Base-by-base conservation (phyloP, 2,797 vertebrate genomes). In the Phoeniculus purpureus region DNA sequence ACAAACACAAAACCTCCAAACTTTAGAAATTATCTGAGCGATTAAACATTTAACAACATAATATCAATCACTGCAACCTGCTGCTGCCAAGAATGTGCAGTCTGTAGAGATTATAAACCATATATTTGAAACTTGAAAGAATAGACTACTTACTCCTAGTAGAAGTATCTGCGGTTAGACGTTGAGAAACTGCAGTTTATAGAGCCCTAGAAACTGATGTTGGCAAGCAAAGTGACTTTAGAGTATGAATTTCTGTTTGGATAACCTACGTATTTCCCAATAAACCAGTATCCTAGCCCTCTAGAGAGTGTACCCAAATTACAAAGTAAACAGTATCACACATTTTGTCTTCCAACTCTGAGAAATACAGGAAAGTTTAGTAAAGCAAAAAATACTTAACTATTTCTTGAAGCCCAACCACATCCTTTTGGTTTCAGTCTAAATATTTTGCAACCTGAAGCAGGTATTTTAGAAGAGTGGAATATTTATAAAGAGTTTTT, bases 401-500 rank as follows among this genome's bases (percentile, higher is more conserved):
- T 29, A 23, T 61, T 70, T 81, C 14, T 65, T 51, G n/a, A 66
- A 78, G 27, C 9, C 22, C 22, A 88, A 3, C 4, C 52, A 19
- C 17, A 59, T 26, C 19, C 17, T 80, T 88, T 71, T 54, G 1
- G 15, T 80, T 64, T 43, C 81, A 86, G 68, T 7, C 4, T 59
- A 51, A 92, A 66, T 2, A 61, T 64, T 78, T 34, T 80, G 21
- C 45, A 93, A 21, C 31, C 66, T 93, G 54, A 12, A 76, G 19
- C 9, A 55, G 29, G 37, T 26, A 32, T 81, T 93, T 56, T 66
- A 73, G 26, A 91, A 94, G 91, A 95, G 34, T 47, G 67, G 81
- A 95, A 92, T 91, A 85, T 87, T 95, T 93, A 89, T 40, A 17
- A 95, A 91, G 54, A 50, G 29, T 58, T 93, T 85, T 94, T 37